phyloP scores from a whole-genome alignment of 2,888 invertebrate genomes.

The Hanleya hanleyi region DNA sequence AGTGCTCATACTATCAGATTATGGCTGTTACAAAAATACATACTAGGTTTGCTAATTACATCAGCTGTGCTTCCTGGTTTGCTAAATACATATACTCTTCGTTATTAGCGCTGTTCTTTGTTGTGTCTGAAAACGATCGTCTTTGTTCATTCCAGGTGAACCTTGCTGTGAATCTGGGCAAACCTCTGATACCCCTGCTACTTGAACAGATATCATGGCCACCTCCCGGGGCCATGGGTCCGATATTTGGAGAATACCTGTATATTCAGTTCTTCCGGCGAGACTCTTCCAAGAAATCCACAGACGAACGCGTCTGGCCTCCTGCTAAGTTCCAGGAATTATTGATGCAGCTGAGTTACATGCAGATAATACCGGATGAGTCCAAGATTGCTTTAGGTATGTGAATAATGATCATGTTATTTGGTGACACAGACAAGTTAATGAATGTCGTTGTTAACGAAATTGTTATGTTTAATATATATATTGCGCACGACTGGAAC shows the following conservation, averaged over 20 bases:
- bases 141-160: slow-evolving; percentile 67
- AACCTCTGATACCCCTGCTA: slow-evolving; percentile 68
- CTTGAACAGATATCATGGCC: slow-evolving; percentile 71
- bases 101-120: no score
- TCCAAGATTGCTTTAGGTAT: slow-evolving; percentile 47
- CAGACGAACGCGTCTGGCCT: slow-evolving; percentile 65
- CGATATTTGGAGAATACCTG: slow-evolving; percentile 70
- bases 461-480: no score
- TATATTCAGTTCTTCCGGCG: slow-evolving; percentile 65
- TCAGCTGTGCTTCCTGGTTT: no score
- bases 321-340: slow-evolving; percentile 66
- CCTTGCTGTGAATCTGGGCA: slow-evolving; percentile 62
- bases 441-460: no score
- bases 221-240: slow-evolving; percentile 70
- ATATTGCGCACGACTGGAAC: no score
- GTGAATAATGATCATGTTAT: no score
- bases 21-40: no score
- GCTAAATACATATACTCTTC: no score
- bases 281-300: slow-evolving; percentile 42
- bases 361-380: slow-evolving; percentile 54
- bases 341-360: slow-evolving; percentile 65
- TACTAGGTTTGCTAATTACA: no score
- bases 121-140: no score
- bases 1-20: no score
- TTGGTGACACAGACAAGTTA: no score